These are phyloP conservation scores for Silurus aristotelis DNA, from an alignment of 2,797 vertebrate genomes.

Conservation along the genomic window DNA sequence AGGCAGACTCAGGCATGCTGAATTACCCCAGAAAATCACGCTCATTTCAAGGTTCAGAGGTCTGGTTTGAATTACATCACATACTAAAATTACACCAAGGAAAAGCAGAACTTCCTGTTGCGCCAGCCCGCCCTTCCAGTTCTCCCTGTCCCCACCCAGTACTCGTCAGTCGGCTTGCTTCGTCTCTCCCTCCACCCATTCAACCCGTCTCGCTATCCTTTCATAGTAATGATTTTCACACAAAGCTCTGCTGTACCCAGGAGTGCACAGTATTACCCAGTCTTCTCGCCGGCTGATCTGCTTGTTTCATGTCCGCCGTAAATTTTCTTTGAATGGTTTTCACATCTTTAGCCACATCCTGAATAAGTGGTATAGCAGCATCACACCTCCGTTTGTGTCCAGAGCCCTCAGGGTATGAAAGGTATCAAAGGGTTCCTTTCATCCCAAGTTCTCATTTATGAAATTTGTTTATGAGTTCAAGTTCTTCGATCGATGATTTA, in stretches of 20 bases:
- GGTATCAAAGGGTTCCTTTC: background rate
- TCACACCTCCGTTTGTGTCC: slow-evolving; percentile 42
- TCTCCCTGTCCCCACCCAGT: slow-evolving; percentile 22
- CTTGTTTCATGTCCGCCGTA: slow-evolving; percentile 58
- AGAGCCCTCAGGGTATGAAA: background rate
- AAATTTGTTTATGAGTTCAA: background rate
- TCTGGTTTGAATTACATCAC: slow-evolving; percentile 61
- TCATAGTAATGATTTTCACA: slow-evolving; percentile 39
- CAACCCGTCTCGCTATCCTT: slow-evolving; percentile 23
- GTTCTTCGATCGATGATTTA: background rate
- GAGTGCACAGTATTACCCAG: slow-evolving; percentile 42
- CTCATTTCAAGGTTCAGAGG: slow-evolving; percentile 61
- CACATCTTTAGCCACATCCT: slow-evolving; percentile 39
- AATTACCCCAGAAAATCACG: slow-evolving; percentile 66
- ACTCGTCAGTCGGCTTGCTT: background rate
- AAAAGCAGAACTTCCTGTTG: slow-evolving; percentile 61
- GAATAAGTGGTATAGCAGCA: background rate
- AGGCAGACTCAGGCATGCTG: slow-evolving; percentile 57
- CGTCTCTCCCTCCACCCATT: slow-evolving; percentile 28
- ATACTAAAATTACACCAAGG: slow-evolving; percentile 65
- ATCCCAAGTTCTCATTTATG: background rate
- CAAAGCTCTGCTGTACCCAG: slow-evolving; percentile 64
- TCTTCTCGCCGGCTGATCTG: slow-evolving; percentile 61
- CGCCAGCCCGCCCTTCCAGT: slow-evolving; percentile 37
- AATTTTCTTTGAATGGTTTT: slow-evolving; percentile 55